phyloP scores from a whole-genome alignment of 2,888 invertebrate species.

The Rhagophthalmus giganteus region DNA sequence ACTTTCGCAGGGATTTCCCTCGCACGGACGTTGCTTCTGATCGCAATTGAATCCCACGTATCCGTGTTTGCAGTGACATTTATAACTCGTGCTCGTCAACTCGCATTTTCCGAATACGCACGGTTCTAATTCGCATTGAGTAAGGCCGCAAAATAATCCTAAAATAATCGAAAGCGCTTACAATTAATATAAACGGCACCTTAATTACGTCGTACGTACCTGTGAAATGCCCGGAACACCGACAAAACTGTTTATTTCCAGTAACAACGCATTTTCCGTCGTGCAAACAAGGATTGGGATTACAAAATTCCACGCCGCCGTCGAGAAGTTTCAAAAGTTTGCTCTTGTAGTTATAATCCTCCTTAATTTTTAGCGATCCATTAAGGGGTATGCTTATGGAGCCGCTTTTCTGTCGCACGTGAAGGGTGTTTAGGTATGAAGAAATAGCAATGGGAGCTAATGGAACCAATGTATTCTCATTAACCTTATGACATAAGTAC shows the following conservation, averaged over 20 bases:
- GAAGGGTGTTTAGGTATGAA: slow-evolving; percentile 69
- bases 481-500: slow-evolving; percentile 62
- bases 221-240: slow-evolving; percentile 72
- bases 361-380: slow-evolving; percentile 63
- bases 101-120: slow-evolving; percentile 70
- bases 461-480: slow-evolving; percentile 47
- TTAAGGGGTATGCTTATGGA: slow-evolving; percentile 61
- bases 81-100: slow-evolving; percentile 56
- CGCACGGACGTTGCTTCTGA: slow-evolving; percentile 70
- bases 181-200: neutral
- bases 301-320: slow-evolving; percentile 68
- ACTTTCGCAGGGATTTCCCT: slow-evolving; percentile 72
- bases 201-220: slow-evolving; percentile 62
- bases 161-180: too few species aligned
- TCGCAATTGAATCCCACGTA: slow-evolving; percentile 71
- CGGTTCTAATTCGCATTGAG: slow-evolving; percentile 73
- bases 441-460: slow-evolving; percentile 62
- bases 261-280: slow-evolving; percentile 68
- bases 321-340: slow-evolving; percentile 65
- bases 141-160: slow-evolving; percentile 77
- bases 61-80: slow-evolving; percentile 69
- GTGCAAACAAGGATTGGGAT: slow-evolving; percentile 73
- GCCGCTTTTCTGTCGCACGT: slow-evolving; percentile 60
- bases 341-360: slow-evolving; percentile 66
- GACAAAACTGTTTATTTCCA: slow-evolving; percentile 64